Base-by-base conservation (phyloP, 2,888 invertebrate species). In the Venusia cambrica region DNA sequence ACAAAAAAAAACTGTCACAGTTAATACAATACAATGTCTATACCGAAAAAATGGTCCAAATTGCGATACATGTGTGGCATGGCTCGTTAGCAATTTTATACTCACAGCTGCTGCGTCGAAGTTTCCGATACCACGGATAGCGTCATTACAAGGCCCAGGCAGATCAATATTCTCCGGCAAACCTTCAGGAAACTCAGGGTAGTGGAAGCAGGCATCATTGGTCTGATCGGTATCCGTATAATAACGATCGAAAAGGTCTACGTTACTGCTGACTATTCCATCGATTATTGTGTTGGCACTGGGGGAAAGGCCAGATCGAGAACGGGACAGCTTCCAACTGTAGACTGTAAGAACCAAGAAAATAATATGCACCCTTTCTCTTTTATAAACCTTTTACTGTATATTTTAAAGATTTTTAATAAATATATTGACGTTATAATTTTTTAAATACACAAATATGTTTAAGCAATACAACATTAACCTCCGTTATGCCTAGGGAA, bases 321-420 rank as follows among this genome's bases (percentile, higher is more conserved):
- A 52, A 34, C 71, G 62, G 43, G 75, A 69, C 1, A 81, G 59
- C 38, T 77, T 78, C 81, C 81, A 85, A 44, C 81, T 83, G 69
- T 63, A 79, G 3, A 81, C 83, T 85, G 58, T 1, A 49, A 55
- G 20, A 2, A 10, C 1, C 5, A 19, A 19, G n/a, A n/a, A n/a
- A n/a, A n/a, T n/a, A n/a, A n/a, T n/a, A n/a, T n/a, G n/a, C n/a
- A n/a, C n/a, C n/a, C n/a, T n/a, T n/a, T n/a, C n/a, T n/a, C n/a
- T n/a, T n/a, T n/a, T n/a, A n/a, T n/a, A n/a, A n/a, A n/a, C n/a
- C n/a, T n/a, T n/a, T n/a, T n/a, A n/a, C n/a, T n/a, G n/a, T n/a
- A n/a, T n/a, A n/a, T n/a, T n/a, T n/a, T n/a, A n/a, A n/a, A n/a
- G n/a, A n/a, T n/a, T n/a, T n/a, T n/a, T n/a, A n/a, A n/a, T n/a